Base-by-base conservation (phyloP, 2,797 vertebrate genomes). In the Gouania willdenowi region DNA sequence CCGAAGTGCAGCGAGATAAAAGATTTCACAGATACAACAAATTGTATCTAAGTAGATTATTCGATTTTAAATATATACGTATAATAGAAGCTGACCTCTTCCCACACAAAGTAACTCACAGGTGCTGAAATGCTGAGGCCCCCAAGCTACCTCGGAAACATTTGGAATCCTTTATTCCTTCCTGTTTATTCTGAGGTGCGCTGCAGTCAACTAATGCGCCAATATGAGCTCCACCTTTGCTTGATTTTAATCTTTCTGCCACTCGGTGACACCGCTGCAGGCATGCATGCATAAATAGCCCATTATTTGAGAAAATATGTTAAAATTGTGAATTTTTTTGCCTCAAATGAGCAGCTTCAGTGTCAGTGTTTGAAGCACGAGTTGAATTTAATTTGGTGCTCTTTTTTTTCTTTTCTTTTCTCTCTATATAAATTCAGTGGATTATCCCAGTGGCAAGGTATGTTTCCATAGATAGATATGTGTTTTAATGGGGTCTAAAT, bases 1-100 rank as follows among this genome's bases (percentile, higher is more conserved):
- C 7, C 40, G 33, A 29, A 40, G 19, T 34, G 46, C 26, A 41
- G 41, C 25, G 39, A 49, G 25, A 63, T 59, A 33, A 51, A 35
- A 23, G 17, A 49, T 34, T 41, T 12, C 3, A 20, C 10, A 26
- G 29, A 12, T 58, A 41, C 26, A 17, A 32, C 22, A 33, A 31
- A 16, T 31, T 50, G 36, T 17, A 23, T 4, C 6, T 48, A 14
- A 40, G 39, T 28, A 18, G 24, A 43, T 58, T 40, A 11, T 30
- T 27, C n/a, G n/a, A n/a, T n/a, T n/a, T n/a, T n/a, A n/a, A n/a
- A 5, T 46, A 20, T 16, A 39, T 15, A 3, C 12, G 12, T n/a
- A 49, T 18, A 13, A 8, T 33, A 23, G 13, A 21, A 28, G 11
- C 25, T 21, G 2, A 19, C 14, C 41, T 42, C 43, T 21, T 33